Conservation (phyloP, 1,140 invertebrate species). For the Microvelia longipes region DNA sequence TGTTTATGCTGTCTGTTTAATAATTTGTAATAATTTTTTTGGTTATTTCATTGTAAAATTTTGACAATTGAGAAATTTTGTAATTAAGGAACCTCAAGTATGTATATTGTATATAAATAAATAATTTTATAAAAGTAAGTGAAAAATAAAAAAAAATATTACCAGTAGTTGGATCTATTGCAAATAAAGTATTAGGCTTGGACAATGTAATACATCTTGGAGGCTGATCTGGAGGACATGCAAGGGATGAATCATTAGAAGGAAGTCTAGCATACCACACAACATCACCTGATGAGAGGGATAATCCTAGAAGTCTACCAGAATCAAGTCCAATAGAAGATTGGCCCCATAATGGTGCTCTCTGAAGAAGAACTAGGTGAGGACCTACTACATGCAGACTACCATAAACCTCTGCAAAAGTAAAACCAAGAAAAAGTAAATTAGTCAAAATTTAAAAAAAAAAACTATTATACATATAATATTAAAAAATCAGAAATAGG, state of each 20-base stretch:
- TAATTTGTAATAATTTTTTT: no score
- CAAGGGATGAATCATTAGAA: constrained; percentile 45
- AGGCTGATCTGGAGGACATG: constrained; percentile 38
- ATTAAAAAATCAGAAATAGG: constrained; percentile 3
- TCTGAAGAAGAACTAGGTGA: constrained; percentile 48
- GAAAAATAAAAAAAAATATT: no score
- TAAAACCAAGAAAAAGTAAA: constrained; percentile 13
- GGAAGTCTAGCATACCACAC: constrained; percentile 46
- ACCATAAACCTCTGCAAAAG: constrained; percentile 43
- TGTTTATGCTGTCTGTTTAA: no score
- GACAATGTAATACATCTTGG: neutral
- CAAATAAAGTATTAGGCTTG: constrained; percentile 17
- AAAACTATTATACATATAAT: neutral
- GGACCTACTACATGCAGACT: constrained; percentile 51
- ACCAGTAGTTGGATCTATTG: constrained; percentile 51
- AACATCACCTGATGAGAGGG: constrained; percentile 42
- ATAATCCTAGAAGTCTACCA: constrained; percentile 37
- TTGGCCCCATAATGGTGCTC: constrained; percentile 32
- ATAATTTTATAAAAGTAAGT: no score
- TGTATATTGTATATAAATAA: no score
- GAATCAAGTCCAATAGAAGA: constrained; percentile 29
- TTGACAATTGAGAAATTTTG: no score
- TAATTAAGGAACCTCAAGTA: no score
- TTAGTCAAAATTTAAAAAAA: neutral
- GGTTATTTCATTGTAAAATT: no score